Conservation (phyloP, 1,140 invertebrate species). For the Calosoma granatense region DNA sequence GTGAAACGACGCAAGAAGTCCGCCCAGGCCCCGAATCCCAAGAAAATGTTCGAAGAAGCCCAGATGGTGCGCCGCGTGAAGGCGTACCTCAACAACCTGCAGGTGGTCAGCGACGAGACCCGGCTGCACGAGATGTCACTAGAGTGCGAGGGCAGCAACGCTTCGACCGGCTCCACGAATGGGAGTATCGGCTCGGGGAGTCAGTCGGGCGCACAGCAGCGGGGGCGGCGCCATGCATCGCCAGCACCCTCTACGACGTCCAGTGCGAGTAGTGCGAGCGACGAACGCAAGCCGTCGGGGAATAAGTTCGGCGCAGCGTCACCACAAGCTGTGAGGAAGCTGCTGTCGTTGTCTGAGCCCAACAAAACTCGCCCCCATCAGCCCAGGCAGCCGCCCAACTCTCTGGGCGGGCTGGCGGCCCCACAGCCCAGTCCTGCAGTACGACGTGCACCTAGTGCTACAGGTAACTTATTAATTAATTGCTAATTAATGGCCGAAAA, state of each 20-base stretch:
- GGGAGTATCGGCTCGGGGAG: constrained; percentile 34
- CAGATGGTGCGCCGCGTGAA: constrained; percentile 96
- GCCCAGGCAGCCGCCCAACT: constrained; percentile 51
- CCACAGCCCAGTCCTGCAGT: constrained; percentile 40
- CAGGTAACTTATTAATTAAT: constrained; percentile 23
- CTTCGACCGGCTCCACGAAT: constrained; percentile 32
- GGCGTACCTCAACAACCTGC: constrained; percentile 87
- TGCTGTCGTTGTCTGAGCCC: constrained; percentile 76
- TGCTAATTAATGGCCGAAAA: no score
- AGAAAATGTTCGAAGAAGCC: constrained; percentile 98
- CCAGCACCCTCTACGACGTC: constrained; percentile 83
- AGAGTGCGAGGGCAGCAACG: constrained; percentile 67
- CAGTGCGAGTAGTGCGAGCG: constrained; percentile 78
- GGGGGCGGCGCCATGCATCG: constrained; percentile 67
- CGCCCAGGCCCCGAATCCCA: constrained; percentile 82
- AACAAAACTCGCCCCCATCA: constrained; percentile 82
- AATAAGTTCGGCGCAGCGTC: constrained; percentile 71
- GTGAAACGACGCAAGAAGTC: constrained; percentile 88
- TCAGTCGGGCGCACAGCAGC: constrained; percentile 20
- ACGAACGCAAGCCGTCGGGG: constrained; percentile 50
- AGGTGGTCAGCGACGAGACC: constrained; percentile 86
- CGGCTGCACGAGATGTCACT: constrained; percentile 78
- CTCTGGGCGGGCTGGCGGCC: constrained; percentile 37
- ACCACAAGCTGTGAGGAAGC: constrained; percentile 88
- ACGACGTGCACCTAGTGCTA: constrained; percentile 33